A percentile compares a stretch with the other conserved stretches of the same genome.
These are phyloP conservation scores for Zaprionus kolodkinae DNA, from an alignment of 1,140 invertebrate species.

Conservation along the genomic window DNA sequence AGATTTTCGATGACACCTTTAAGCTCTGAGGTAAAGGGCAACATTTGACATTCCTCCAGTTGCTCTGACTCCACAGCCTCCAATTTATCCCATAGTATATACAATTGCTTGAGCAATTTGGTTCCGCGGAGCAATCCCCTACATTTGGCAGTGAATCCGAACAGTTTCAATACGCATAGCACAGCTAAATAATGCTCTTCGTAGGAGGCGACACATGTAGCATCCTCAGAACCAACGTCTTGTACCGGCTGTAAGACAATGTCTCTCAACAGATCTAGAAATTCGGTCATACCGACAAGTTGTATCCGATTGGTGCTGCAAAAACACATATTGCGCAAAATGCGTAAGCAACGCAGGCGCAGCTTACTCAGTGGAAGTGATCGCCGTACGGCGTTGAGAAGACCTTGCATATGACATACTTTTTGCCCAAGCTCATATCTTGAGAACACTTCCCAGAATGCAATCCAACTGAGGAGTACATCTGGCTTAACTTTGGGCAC, in stretches of 20 bases:
- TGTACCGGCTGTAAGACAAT: constrained; percentile 41
- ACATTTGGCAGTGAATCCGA: constrained; percentile 67
- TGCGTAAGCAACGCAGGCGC: constrained; percentile 57
- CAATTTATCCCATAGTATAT: constrained; percentile 40
- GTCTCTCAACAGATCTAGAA: constrained; percentile 54
- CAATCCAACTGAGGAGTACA: constrained; percentile 84
- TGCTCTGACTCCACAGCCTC: neutral
- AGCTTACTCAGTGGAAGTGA: constrained; percentile 16
- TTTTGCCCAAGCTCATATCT: constrained; percentile 80
- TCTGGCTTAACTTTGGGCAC: constrained; percentile 79
- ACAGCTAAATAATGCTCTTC: constrained; percentile 63
- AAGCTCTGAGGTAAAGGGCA: constrained; percentile 31
- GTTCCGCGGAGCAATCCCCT: constrained; percentile 64
- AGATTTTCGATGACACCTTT: constrained; percentile 23
- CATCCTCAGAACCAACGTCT: neutral
- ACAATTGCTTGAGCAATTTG: constrained; percentile 55
- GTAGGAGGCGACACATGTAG: constrained; percentile 19
- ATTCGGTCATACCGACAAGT: constrained; percentile 46
- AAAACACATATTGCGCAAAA: constrained; percentile 80
- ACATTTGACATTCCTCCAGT: neutral
- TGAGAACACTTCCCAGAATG: constrained; percentile 84
- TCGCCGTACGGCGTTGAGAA: constrained; percentile 47
- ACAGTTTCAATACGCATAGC: constrained; percentile 68
- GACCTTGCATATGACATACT: constrained; percentile 55
- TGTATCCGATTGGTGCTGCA: constrained; percentile 49